These are phyloP conservation scores for mouse (Mus musculus) DNA, from an alignment of 2,113 vertebrate species.

Conservation along the genomic window GRCm39 chr10:8450001-8450500, in stretches of 20 bases:
- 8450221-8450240: background rate
- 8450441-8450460: background rate
- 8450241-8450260: background rate
- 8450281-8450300: background rate
- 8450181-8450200: background rate
- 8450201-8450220: background rate
- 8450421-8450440: background rate
- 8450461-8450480: background rate
- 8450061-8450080: background rate
- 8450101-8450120: background rate
- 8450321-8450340: background rate
- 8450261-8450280: background rate
- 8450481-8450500: slow-evolving; percentile 49
- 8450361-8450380: slow-evolving; percentile 30
- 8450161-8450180: background rate
- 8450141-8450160: background rate
- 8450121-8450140: background rate
- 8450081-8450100: background rate
- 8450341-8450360: background rate
- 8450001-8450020: slow-evolving; percentile 34
- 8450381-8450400: slow-evolving; percentile 20
- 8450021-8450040: background rate
- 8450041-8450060: slow-evolving; percentile 19
- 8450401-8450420: slow-evolving; percentile 9
- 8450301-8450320: background rate